Percentiles rank a stretch among this genome's conserved stretches.
These are phyloP conservation scores for Cyclophora albipunctata DNA, from an alignment of 2,888 invertebrate species.

Conservation along the genomic window DNA sequence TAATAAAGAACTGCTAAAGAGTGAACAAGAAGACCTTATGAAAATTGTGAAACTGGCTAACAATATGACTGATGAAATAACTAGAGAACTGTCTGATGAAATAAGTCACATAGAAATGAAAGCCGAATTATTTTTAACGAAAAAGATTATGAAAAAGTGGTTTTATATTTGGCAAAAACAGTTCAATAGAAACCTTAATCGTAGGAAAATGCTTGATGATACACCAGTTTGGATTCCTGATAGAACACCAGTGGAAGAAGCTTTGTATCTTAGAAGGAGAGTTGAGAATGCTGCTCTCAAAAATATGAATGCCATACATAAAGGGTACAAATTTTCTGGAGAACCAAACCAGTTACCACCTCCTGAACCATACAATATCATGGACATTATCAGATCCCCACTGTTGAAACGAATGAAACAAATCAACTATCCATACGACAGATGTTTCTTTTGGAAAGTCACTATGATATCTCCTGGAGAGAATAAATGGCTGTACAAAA, in stretches of 20 bases:
- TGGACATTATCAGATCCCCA: slow-evolving; percentile 63
- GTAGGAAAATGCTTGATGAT: slow-evolving; percentile 51
- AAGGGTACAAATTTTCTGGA: slow-evolving; percentile 55
- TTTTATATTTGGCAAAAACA: slow-evolving; percentile 53
- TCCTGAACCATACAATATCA: slow-evolving; percentile 51
- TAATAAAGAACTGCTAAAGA: slow-evolving; percentile 33
- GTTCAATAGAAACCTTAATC: slow-evolving; percentile 44
- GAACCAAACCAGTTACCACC: slow-evolving; percentile 43
- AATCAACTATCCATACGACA: slow-evolving; percentile 57
- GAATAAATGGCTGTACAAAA: slow-evolving; percentile 53
- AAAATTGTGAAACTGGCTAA: slow-evolving; percentile 39
- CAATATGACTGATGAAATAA: slow-evolving; percentile 39
- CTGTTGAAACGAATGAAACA: slow-evolving; percentile 65
- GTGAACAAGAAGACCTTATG: slow-evolving; percentile 46
- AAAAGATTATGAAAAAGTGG: slow-evolving; percentile 55
- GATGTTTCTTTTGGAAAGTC: slow-evolving; percentile 77
- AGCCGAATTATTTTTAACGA: slow-evolving; percentile 48
- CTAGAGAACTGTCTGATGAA: slow-evolving; percentile 44
- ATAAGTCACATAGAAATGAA: slow-evolving; percentile 51
- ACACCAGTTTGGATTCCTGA: slow-evolving; percentile 64
- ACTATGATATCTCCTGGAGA: slow-evolving; percentile 74
- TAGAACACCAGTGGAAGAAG: slow-evolving; percentile 52
- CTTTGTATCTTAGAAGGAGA: slow-evolving; percentile 36
- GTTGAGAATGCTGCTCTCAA: slow-evolving; percentile 47
- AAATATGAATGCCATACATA: slow-evolving; percentile 59